Evolutionary conservation across 2,888 invertebrate species (phyloP).

Genomic region (Nycteola revayana): DNA sequence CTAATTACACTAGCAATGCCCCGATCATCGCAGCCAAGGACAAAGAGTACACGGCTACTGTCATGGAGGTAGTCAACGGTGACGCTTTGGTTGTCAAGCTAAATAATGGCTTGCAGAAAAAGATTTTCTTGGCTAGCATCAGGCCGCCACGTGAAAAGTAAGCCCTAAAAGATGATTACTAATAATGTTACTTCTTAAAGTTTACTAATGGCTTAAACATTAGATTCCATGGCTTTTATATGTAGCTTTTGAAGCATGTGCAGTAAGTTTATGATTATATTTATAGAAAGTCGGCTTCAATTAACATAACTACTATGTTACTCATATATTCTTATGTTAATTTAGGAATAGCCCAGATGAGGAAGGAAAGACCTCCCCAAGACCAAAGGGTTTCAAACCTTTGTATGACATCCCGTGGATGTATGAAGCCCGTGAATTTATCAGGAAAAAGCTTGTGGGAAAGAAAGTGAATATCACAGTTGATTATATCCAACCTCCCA

Average conservation of each 20-base stretch:
- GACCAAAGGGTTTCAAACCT: slow-evolving; percentile 90
- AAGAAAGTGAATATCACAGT: slow-evolving; percentile 96
- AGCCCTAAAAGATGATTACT: too few species aligned
- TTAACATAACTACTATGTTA: too few species aligned
- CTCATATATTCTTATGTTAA: slow-evolving; percentile 2
- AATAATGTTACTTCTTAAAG: too few species aligned
- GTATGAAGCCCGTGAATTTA: slow-evolving; percentile 98
- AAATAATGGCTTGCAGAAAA: slow-evolving; percentile 89
- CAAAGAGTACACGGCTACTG: slow-evolving; percentile 90
- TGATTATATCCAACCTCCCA: slow-evolving; percentile 98
- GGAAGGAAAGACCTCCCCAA: slow-evolving; percentile 85
- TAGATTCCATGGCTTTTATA: too few species aligned
- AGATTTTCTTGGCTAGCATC: slow-evolving; percentile 97
- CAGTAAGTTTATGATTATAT: too few species aligned
- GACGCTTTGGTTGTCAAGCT: slow-evolving; percentile 95
- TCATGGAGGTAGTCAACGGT: slow-evolving; percentile 95
- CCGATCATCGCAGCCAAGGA: slow-evolving; percentile 89
- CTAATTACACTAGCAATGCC: slow-evolving; percentile 90
- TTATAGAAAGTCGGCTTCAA: too few species aligned
- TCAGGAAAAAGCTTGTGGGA: slow-evolving; percentile 96
- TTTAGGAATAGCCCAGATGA: slow-evolving; percentile 80
- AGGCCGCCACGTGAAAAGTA: slow-evolving; percentile 93
- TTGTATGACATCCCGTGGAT: slow-evolving; percentile 99
- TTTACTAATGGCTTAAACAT: too few species aligned
- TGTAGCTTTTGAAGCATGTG: too few species aligned